A percentile compares a stretch with the other conserved stretches of the same genome.
Conservation (phyloP, 1,140 invertebrate genomes). For the Bombus pascuorum region DNA sequence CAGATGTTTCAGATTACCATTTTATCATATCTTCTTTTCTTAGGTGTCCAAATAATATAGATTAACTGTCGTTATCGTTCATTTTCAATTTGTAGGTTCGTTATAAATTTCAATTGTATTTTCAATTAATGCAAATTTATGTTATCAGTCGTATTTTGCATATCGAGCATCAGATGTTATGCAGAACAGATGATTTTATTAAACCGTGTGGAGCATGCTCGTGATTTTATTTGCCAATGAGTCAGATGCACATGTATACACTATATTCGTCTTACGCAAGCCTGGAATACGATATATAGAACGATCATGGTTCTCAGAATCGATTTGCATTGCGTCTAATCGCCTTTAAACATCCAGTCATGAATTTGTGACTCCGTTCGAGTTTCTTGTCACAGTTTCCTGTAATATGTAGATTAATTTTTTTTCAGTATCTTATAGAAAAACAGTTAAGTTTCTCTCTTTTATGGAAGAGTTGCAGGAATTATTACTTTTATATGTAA, state of each 20-base stretch:
- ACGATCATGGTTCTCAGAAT: conserved; percentile 42
- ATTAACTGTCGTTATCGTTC: not conserved
- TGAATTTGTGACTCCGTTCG: not conserved
- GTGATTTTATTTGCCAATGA: conserved; percentile 28
- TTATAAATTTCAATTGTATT: not conserved
- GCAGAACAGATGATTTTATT: not conserved
- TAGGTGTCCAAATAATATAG: not conserved
- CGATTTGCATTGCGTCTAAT: conserved; percentile 31
- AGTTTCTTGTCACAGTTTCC: not conserved
- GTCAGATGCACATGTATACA: conserved; percentile 11
- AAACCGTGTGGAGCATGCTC: not conserved
- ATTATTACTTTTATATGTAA: no score
- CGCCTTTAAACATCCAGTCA: not conserved
- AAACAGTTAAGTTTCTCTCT: not conserved
- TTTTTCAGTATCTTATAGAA: not conserved
- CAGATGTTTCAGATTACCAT: not conserved
- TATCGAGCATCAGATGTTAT: not conserved
- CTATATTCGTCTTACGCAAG: conserved; percentile 40
- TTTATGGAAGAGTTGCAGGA: no score
- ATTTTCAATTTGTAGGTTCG: not conserved
- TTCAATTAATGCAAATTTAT: no score
- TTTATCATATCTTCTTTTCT: not conserved
- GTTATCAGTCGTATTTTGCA: not conserved
- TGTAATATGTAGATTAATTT: no score
- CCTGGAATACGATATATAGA: not conserved